Conservation (phyloP, 2,797 vertebrate species). For the Strix occidentalis region DNA sequence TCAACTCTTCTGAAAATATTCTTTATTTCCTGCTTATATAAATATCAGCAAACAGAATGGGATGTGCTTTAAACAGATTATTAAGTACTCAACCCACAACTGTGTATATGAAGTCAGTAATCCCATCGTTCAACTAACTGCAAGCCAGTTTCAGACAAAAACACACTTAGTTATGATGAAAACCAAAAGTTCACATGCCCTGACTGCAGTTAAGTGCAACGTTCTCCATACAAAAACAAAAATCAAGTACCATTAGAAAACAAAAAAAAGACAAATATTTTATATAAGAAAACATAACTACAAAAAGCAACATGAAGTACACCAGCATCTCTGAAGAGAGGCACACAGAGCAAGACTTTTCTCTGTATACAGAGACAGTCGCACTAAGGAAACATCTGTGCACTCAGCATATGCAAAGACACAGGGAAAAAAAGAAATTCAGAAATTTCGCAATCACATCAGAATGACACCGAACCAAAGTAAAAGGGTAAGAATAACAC, state of each 20-base stretch:
- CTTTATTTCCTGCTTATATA: background rate
- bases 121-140: background rate
- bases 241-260: background rate
- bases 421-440: background rate
- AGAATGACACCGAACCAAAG: background rate
- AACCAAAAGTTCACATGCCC: background rate
- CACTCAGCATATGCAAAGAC: background rate
- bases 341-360: background rate
- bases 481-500: background rate
- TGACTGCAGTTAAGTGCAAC: background rate
- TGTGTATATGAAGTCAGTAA: background rate
- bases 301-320: accelerated
- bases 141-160: background rate
- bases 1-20: background rate
- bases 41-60: background rate
- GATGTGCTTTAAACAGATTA: background rate
- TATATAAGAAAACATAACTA: background rate
- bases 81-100: background rate
- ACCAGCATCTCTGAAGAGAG: background rate
- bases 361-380: background rate
- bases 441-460: background rate
- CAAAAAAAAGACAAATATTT: background rate
- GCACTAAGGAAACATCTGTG: background rate
- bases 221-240: background rate
- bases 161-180: background rate